Base-by-base conservation (phyloP, 2,888 invertebrate species). In the Taphrorychus bicolor region DNA sequence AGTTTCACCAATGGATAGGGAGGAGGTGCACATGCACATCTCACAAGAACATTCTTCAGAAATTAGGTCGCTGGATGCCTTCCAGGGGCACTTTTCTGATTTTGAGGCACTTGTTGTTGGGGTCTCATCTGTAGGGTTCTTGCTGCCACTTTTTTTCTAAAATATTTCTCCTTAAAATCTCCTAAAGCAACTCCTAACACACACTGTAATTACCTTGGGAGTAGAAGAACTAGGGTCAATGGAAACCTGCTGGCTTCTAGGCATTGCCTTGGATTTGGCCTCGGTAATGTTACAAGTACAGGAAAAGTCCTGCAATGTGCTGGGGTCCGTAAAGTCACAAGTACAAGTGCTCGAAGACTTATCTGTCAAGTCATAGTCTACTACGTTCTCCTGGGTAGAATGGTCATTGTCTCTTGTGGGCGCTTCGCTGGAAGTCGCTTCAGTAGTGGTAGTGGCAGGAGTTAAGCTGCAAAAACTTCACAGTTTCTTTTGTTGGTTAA, bases 391-490 rank as follows among this genome's bases (percentile, higher is more conserved):
- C 18, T 42, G 21, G 18, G 53, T 22, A n/a, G 59, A 48, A 2
- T 53, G 40, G 16, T 73, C 72, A 3, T 49, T 64, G 24, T 73
- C 73, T 52, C 61, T 70, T 0, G 73, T 73, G 2, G 73, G 73
- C 40, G 58, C 49, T 41, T 73, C 74, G 22, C 64, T 71, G 2
- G 65, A 24, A 0, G 65, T 58, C 5, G 32, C 53, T 18, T 41
- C 52, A 14, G 52, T 52, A 14, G 45, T 53, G 17, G 52, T 57
- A 3, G 64, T 51, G 3, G 41, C 40, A 11, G 57, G 24, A 32
- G 54, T 32, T 5, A 51, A n/a, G 21, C 21, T 21, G 5, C 1
- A 32, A 22, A 41, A n/a, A n/a, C n/a, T n/a, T n/a, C n/a, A n/a
- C n/a, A n/a, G n/a, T n/a, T n/a, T n/a, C n/a, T n/a, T n/a, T 9